A percentile compares a stretch with the other conserved stretches of the same genome.
These are phyloP conservation scores for Anas platyrhynchos DNA, from an alignment of 2,113 vertebrate species.

Conservation along the genomic window DNA sequence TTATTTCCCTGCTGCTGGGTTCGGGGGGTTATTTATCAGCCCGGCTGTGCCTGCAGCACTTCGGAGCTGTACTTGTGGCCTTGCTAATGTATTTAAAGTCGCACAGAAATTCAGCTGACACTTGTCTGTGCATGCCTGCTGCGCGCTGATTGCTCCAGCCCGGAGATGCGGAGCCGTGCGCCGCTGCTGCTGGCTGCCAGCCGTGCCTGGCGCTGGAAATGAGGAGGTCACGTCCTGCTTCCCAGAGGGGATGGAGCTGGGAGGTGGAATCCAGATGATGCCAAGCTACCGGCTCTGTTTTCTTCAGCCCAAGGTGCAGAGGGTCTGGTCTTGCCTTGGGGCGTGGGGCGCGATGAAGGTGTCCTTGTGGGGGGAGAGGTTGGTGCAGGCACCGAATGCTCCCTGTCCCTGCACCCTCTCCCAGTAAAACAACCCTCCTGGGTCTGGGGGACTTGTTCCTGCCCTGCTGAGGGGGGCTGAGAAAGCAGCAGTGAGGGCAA, in stretches of 20 bases:
- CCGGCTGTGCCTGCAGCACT: neutral
- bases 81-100: conserved; percentile 21
- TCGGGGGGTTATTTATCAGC: neutral
- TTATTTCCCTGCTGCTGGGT: neutral
- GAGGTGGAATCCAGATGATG: neutral
- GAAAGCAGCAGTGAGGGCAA: neutral
- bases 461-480: neutral
- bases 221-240: conserved; percentile 32
- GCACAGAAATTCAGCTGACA: conserved; percentile 1
- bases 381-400: rapidly evolving
- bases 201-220: neutral
- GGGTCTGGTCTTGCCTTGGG: neutral
- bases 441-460: rapidly evolving
- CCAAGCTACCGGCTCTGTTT: neutral
- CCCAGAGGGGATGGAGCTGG: neutral
- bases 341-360: rapidly evolving
- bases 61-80: conserved; percentile 14
- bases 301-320: neutral
- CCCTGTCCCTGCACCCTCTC: neutral
- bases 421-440: neutral
- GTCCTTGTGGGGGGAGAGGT: rapidly evolving
- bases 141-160: conserved; percentile 4
- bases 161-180: neutral
- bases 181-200: neutral
- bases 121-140: conserved; percentile 46